A percentile compares a stretch with the other conserved stretches of the same genome.
Evolutionary conservation across 2,113 vertebrate species (phyloP).

Genomic region (Helogale parvula): DNA sequence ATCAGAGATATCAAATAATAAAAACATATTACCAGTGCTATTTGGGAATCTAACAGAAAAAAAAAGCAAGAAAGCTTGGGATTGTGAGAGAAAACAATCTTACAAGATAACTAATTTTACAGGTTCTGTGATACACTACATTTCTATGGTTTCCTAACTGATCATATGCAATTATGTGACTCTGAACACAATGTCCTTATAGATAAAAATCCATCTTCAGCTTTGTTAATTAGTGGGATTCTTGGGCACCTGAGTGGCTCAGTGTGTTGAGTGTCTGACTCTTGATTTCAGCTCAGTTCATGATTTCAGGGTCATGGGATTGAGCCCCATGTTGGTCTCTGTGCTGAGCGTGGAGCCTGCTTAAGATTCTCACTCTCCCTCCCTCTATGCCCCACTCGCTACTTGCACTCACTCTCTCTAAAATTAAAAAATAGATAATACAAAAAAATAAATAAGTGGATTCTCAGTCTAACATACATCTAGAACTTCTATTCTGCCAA

Average conservation of each 20-base stretch:
- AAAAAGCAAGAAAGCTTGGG: neutral
- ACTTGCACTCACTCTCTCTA: no score
- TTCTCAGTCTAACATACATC: neutral
- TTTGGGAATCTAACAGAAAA: neutral
- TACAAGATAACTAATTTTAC: neutral
- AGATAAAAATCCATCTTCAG: neutral
- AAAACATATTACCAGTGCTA: neutral
- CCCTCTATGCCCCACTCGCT: no score
- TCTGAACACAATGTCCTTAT: neutral
- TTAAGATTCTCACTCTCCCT: no score
- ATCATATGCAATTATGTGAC: constrained; percentile 14
- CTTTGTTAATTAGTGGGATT: neutral
- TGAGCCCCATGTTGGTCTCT: no score
- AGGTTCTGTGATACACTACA: neutral
- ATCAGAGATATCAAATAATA: constrained; percentile 1
- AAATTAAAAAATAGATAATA: no score
- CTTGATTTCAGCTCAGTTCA: no score
- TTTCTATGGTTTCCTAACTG: neutral
- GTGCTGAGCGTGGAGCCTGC: no score
- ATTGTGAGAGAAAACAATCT: constrained; percentile 2
- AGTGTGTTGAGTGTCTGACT: no score
- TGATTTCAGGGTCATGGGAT: no score
- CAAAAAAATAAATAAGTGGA: neutral
- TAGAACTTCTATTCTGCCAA: neutral
- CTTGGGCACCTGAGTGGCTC: neutral